Evolutionary conservation across 2,888 invertebrate genomes (phyloP).

Genomic region (Xestia ashworthii): DNA sequence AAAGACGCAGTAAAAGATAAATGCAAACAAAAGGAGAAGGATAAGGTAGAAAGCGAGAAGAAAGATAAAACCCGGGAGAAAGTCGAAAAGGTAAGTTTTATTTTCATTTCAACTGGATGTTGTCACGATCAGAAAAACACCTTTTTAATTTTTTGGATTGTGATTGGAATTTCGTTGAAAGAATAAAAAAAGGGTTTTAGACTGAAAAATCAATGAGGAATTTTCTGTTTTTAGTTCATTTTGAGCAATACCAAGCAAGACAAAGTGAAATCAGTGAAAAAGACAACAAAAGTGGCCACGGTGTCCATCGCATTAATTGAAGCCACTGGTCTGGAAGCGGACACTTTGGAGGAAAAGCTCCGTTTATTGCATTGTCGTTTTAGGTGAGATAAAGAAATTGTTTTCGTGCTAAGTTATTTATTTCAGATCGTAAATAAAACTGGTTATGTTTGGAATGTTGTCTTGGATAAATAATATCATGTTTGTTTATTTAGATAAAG

Average conservation of each 20-base stretch:
- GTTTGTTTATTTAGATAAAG: constrained; percentile 10
- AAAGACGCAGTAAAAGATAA: constrained; percentile 75
- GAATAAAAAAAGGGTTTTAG: constrained; percentile 22
- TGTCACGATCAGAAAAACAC: constrained; percentile 59
- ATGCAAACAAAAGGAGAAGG: constrained; percentile 70
- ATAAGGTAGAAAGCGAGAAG: constrained; percentile 70
- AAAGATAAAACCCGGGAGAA: constrained; percentile 74
- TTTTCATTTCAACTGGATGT: constrained; percentile 67
- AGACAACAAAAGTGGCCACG: constrained; percentile 90
- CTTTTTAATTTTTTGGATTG: constrained; percentile 66
- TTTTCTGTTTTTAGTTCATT: constrained; percentile 77
- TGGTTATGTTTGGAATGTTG: background rate
- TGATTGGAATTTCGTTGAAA: constrained; percentile 50
- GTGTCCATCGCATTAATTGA: constrained; percentile 98
- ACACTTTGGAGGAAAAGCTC: constrained; percentile 94
- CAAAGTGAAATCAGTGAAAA: constrained; percentile 72
- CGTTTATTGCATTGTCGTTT: constrained; percentile 97
- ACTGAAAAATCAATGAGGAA: constrained; percentile 12
- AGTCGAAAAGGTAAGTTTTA: constrained; percentile 80
- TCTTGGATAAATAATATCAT: constrained; percentile 7
- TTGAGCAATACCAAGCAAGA: constrained; percentile 83
- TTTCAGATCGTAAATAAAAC: constrained; percentile 21
- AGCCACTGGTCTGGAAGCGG: constrained; percentile 95
- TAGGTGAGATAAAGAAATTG: constrained; percentile 89
- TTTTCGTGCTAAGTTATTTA: constrained; percentile 14